phyloP scores from a whole-genome alignment of 1,140 invertebrate species.

The Reticulitermes speratus region DNA sequence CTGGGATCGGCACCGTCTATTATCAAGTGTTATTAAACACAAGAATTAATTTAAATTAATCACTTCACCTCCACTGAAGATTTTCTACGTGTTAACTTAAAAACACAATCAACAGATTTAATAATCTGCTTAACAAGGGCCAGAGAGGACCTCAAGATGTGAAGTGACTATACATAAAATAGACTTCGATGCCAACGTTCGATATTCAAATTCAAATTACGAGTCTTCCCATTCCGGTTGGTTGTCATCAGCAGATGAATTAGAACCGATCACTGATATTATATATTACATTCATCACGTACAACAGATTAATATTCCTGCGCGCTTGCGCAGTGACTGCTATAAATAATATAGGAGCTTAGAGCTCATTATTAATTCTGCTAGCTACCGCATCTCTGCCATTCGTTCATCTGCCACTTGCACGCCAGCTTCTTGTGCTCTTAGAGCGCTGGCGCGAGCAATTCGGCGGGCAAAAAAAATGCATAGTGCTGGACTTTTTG shows the following conservation, averaged over 20 bases:
- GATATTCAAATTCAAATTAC: conserved; percentile 4
- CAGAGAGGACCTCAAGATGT: background rate
- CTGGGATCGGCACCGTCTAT: too few relatives aligned
- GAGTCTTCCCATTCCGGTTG: background rate
- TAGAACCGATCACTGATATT: conserved; percentile 16
- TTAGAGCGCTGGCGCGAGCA: too few relatives aligned
- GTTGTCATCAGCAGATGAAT: conserved; percentile 11
- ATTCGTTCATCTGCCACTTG: background rate
- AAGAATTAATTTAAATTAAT: too few relatives aligned
- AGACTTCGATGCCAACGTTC: background rate
- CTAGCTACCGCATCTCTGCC: background rate
- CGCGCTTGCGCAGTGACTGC: background rate
- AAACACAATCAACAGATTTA: too few relatives aligned
- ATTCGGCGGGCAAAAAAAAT: too few relatives aligned
- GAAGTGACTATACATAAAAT: background rate
- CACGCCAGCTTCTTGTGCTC: too few relatives aligned
- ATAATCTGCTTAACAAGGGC: too few relatives aligned
- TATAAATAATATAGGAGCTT: conserved; percentile 1
- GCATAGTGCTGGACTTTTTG: too few relatives aligned
- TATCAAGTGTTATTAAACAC: too few relatives aligned
- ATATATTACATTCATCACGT: conserved; percentile 17
- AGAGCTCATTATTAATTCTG: conserved; percentile 1
- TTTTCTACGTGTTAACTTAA: too few relatives aligned
- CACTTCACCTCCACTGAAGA: too few relatives aligned
- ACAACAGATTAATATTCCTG: background rate